Conservation (phyloP, 1,140 invertebrate genomes). For the Fopius arisanus region DNA sequence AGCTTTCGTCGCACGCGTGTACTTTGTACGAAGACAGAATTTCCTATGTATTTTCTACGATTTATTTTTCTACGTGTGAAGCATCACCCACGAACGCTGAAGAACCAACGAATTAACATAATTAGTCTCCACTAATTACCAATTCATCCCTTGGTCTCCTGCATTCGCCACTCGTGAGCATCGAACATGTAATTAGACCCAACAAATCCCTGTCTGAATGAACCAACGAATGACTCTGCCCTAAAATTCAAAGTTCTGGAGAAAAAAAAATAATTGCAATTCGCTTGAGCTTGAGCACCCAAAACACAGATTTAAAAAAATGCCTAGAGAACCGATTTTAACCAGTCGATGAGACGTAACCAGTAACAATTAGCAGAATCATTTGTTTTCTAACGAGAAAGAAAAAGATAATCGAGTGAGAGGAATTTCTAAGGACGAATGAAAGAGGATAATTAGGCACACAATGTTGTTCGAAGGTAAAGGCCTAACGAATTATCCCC, state of each 20-base stretch:
- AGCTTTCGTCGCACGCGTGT: conserved; percentile 24
- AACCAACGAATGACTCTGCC: background rate
- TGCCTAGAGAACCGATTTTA: conserved; percentile 24
- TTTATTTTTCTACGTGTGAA: conserved; percentile 39
- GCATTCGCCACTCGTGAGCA: conserved; percentile 19
- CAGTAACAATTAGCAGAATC: conserved; percentile 19
- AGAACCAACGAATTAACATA: conserved; percentile 12
- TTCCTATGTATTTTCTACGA: conserved; percentile 40
- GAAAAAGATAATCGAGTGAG: background rate
- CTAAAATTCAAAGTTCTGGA: conserved; percentile 21
- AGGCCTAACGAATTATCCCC: conserved; percentile 31
- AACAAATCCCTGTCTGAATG: conserved; percentile 14
- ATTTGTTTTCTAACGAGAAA: conserved; percentile 26
- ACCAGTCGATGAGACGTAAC: conserved; percentile 20
- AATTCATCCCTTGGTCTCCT: background rate
- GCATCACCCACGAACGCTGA: conserved; percentile 25
- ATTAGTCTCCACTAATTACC: background rate
- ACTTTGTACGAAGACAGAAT: conserved; percentile 39
- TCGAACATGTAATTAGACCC: background rate
- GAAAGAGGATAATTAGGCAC: background rate
- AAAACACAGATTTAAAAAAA: conserved; percentile 13
- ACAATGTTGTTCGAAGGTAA: conserved; percentile 29
- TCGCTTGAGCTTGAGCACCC: conserved; percentile 38
- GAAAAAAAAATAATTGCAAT: conserved; percentile 32
- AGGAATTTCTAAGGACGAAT: conserved; percentile 6